Base-by-base conservation (phyloP, 2,797 vertebrate species). In the Otus scops region DNA sequence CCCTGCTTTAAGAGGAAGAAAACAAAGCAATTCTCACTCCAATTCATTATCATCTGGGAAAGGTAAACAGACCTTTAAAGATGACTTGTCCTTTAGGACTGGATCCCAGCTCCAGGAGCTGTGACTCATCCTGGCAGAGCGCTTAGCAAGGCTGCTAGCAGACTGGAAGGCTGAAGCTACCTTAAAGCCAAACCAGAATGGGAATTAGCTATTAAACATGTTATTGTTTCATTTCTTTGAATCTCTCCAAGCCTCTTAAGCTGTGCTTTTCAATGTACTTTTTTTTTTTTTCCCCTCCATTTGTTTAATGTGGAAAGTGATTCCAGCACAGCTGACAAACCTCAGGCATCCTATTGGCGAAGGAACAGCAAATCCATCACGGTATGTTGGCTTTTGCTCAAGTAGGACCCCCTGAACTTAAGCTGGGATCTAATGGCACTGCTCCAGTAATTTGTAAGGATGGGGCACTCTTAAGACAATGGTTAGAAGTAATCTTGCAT, bases 111-210 rank as follows among this genome's bases (percentile, higher is more conserved):
- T 95, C 80, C 80, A 63, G 61, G 86, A 96, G 84, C 71, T 94
- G 64, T 95, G 95, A 96, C 56, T 97, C 91, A 97, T 88, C 13
- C 91, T 96, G 95, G 89, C 89, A 88, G 78, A 89, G 64, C 83
- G 70, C 1, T 91, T 80, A 30, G 28, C 56, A 93, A 80, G 68
- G 63, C 91, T 89, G 86, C 68, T 76, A 93, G 77, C 63, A 92
- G 80, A 67, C 59, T 92, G 83, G 63, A 95, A 89, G 51, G 86
- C 83, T 92, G 59, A 67, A 96, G 68, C 75, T 93, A 96, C 93
- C 95, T 96, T 97, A 80, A 93, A 94, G 95, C 93, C 95, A 96
- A 97, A 96, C 84, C 84, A 94, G 89, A 93, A 85, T 43, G 64
- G 34, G 75, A 96, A 96, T 97, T 83, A 68, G 64, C 91, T 89